Percentiles rank a stretch among this genome's conserved stretches.
Conservation (phyloP, 2,797 vertebrate genomes). For the Crypturellus tataupa region DNA sequence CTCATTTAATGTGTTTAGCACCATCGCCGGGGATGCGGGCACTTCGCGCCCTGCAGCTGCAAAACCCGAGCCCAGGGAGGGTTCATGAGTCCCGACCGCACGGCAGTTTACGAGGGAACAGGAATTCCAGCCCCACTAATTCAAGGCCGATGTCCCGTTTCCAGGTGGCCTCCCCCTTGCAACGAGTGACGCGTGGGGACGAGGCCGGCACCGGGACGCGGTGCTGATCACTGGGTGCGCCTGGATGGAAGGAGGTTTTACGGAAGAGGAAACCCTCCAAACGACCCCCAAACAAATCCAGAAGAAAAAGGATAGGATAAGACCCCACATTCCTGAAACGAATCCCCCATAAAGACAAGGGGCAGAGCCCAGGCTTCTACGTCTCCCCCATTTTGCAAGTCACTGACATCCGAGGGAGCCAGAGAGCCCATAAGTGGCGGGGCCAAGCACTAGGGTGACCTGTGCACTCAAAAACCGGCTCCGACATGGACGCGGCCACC, state of each 20-base stretch:
- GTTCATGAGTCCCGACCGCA: fast-evolving
- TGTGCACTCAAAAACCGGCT: too few species aligned
- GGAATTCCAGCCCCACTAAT: not conserved
- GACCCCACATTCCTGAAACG: not conserved
- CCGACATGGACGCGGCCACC: not conserved
- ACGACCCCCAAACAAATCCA: not conserved
- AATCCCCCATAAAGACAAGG: not conserved
- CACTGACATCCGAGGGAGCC: too few species aligned
- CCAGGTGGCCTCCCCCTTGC: not conserved
- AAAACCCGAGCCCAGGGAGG: not conserved
- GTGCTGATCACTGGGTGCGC: not conserved
- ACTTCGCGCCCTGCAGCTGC: not conserved
- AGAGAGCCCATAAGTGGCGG: not conserved
- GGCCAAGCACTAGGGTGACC: not conserved
- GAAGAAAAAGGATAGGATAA: not conserved
- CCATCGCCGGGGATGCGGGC: not conserved
- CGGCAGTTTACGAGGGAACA: not conserved
- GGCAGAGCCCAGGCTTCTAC: not conserved
- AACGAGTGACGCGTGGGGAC: not conserved
- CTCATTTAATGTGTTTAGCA: not conserved
- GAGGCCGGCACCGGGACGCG: not conserved
- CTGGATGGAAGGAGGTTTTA: not conserved
- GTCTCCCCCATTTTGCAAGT: not conserved
- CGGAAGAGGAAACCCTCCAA: not conserved
- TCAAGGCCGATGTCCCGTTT: not conserved